phyloP scores from a whole-genome alignment of 2,113 vertebrate species.

The Candoia aspera region DNA sequence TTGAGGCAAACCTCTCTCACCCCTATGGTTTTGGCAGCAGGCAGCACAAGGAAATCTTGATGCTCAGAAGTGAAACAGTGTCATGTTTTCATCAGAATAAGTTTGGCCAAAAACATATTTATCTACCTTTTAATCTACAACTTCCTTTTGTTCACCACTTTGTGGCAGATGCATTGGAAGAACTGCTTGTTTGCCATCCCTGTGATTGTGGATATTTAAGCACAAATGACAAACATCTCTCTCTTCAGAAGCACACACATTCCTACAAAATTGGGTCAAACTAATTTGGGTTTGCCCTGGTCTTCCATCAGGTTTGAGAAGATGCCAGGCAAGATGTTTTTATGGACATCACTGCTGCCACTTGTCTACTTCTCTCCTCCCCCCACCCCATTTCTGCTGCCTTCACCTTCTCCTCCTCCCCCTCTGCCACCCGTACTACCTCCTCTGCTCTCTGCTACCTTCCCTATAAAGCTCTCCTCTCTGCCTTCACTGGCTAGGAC shows the following conservation, averaged over 20 bases:
- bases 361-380: background rate
- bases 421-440: background rate
- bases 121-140: background rate
- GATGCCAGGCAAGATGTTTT: background rate
- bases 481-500: background rate
- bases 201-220: background rate
- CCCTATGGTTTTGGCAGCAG: constrained; percentile 18
- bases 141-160: background rate
- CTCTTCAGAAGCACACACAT: background rate
- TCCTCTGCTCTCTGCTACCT: background rate
- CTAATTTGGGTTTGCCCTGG: background rate
- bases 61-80: background rate
- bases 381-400: background rate
- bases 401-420: background rate
- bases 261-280: background rate
- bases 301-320: background rate
- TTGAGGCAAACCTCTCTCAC: constrained; percentile 7
- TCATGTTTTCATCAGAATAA: background rate
- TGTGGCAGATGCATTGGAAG: background rate
- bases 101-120: background rate
- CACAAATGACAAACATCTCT: background rate
- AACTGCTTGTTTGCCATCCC: background rate
- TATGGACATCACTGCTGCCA: background rate
- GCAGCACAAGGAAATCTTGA: background rate
- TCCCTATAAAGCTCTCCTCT: background rate